Evolutionary conservation across 2,888 invertebrate genomes (phyloP).

Genomic region (Dendrolimus pini): DNA sequence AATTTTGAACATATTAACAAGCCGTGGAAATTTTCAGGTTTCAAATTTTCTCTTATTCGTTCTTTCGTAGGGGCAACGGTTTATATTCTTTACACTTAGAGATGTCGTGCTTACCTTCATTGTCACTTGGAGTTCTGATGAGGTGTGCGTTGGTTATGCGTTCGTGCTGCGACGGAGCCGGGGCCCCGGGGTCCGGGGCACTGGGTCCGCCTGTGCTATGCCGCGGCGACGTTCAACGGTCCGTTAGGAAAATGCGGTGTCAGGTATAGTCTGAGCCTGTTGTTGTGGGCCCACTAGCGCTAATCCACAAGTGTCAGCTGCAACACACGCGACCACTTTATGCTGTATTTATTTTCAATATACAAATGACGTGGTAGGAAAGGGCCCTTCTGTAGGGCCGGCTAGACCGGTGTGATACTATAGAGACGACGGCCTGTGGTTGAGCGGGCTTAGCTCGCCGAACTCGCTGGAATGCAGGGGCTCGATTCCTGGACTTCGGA

Average conservation of each 20-base stretch:
- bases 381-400: too few species aligned
- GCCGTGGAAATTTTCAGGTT: too few species aligned
- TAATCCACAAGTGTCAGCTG: slow-evolving; percentile 72
- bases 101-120: slow-evolving; percentile 16
- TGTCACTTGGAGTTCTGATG: slow-evolving; percentile 5
- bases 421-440: too few species aligned
- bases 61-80: too few species aligned
- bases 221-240: slow-evolving; percentile 28
- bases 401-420: too few species aligned
- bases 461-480: too few species aligned
- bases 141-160: slow-evolving; percentile 11
- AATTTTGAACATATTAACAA: too few species aligned
- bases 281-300: slow-evolving; percentile 64
- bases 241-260: slow-evolving; percentile 80
- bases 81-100: background rate
- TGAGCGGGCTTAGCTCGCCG: too few species aligned
- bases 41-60: too few species aligned
- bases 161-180: slow-evolving; percentile 26
- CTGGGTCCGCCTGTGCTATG: slow-evolving; percentile 34
- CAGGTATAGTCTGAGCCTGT: slow-evolving; percentile 75
- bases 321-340: background rate
- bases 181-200: slow-evolving; percentile 30
- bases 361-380: too few species aligned
- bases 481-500: too few species aligned
- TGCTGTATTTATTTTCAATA: too few species aligned